Evolutionary conservation across 2,113 vertebrate species (phyloP), one percentile per base, ranked within the genome.

Genomic region (Hiodon tergisus): DNA sequence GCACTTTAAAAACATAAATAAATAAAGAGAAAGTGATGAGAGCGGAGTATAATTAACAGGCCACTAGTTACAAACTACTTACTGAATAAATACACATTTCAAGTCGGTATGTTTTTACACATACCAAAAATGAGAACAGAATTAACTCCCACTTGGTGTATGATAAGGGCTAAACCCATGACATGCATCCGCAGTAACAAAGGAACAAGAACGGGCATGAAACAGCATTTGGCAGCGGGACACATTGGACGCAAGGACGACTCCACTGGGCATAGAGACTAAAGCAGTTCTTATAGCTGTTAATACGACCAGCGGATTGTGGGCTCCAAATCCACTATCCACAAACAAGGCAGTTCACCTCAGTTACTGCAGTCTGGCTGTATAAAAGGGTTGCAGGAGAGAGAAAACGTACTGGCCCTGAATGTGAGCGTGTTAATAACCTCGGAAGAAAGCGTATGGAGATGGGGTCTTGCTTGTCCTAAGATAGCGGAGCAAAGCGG

Each of bases 1-100:
- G 88, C 90, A 92, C 91, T 91, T 91, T 76, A 79, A 69, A 52
- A 69, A 47, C 6, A 55, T 57, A 71, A 46, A 71, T 46, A 54
- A n/a, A 4, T 9, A 47, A 71, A 46, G 10, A 6, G 3, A 88
- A 78, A 78, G 82, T 74, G 82, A 87, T 84, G 89, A 86, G 85
- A 81, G 82, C 81, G 81, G 85, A 84, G 86, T 86, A 79, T 58
- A 78, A 81, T 83, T 81, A 73, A 78, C 78, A 83, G 80, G 82
- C 76, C 80, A 76, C 9, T 73, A 83, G 77, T 83, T 59, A 83
- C 74, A 77, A 68, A 48, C 55, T 67, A 67, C 61, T 54, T 48
- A 65, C n/a, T 51, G 31, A 57, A 53, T 31, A 75, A 54, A 73
- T 11, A 66, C 53, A 52, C n/a, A 17, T 31, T 31, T 31, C 31